Conservation (phyloP, 1,140 invertebrate species). For the Drosophila subpulchrella region DNA sequence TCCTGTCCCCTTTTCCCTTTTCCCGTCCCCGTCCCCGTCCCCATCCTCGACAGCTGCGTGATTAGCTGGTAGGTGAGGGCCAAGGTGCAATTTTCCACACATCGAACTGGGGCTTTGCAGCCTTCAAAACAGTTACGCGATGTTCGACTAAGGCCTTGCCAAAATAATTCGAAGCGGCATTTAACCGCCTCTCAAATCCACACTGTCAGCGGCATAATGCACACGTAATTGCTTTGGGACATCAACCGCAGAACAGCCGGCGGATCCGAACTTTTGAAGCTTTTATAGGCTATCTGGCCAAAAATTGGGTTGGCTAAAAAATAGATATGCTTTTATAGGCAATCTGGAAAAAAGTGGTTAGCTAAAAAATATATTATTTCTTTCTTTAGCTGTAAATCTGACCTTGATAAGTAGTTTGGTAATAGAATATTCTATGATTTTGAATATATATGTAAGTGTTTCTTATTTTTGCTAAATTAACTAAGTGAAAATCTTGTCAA, state of each 20-base stretch:
- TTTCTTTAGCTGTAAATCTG: neutral
- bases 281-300: neutral
- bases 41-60: neutral
- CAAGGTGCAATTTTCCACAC: slow-evolving; percentile 17
- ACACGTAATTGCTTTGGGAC: slow-evolving; percentile 37
- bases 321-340: no score
- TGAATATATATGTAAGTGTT: no score
- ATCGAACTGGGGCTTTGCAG: neutral
- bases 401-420: neutral
- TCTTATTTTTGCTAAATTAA: no score
- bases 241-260: slow-evolving; percentile 13
- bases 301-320: neutral
- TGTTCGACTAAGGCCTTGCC: slow-evolving; percentile 12
- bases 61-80: slow-evolving; percentile 28
- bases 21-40: neutral
- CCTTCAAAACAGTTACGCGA: slow-evolving; percentile 10
- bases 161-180: slow-evolving; percentile 31
- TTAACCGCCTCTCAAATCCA: slow-evolving; percentile 27
- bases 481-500: no score
- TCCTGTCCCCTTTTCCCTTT: no score
- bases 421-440: no score
- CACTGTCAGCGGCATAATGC: slow-evolving; percentile 31
- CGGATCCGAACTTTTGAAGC: neutral
- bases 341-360: neutral
- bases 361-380: neutral